phyloP scores from a whole-genome alignment of 37 sponge, comb jelly and placozoan species.

The Halichondria panicea region DNA sequence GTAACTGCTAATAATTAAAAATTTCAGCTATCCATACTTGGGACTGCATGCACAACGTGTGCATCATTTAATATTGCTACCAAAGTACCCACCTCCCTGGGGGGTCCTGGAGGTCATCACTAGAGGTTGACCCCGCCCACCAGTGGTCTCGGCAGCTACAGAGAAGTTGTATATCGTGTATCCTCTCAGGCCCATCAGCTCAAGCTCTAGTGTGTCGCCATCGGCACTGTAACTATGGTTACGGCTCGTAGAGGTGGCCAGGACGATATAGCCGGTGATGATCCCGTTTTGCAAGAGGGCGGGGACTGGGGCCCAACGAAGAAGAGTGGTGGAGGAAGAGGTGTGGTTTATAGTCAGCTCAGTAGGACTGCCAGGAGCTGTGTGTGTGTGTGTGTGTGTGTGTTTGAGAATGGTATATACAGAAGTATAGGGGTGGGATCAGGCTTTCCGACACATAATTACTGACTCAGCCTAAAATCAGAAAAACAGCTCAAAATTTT shows the following conservation, averaged over 20 bases:
- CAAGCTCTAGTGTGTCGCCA: background rate
- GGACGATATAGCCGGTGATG: slow-evolving; percentile 22
- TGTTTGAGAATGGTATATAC: background rate
- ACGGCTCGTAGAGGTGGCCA: background rate
- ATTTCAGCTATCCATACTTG: no score
- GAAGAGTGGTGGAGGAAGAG: background rate
- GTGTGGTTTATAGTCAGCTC: background rate
- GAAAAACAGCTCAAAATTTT: no score
- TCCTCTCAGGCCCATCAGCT: background rate
- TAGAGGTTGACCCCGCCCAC: background rate
- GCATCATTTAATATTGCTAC: background rate
- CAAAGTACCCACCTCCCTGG: background rate
- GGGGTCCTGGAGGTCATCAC: background rate
- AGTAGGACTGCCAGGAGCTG: slow-evolving; percentile 4
- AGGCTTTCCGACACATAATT: background rate
- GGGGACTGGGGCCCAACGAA: background rate
- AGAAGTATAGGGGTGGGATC: background rate
- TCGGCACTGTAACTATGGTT: no score
- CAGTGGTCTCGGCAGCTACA: background rate
- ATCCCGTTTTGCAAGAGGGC: slow-evolving; percentile 11
- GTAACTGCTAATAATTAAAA: no score
- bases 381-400: background rate
- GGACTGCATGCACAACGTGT: slow-evolving; percentile 13
- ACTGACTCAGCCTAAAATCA: no score
- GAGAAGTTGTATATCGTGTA: slow-evolving; percentile 6